Percentiles rank a stretch among this genome's conserved stretches.
Evolutionary conservation across 2,113 vertebrate genomes (phyloP).

Genomic region (Puffinus mauretanicus): DNA sequence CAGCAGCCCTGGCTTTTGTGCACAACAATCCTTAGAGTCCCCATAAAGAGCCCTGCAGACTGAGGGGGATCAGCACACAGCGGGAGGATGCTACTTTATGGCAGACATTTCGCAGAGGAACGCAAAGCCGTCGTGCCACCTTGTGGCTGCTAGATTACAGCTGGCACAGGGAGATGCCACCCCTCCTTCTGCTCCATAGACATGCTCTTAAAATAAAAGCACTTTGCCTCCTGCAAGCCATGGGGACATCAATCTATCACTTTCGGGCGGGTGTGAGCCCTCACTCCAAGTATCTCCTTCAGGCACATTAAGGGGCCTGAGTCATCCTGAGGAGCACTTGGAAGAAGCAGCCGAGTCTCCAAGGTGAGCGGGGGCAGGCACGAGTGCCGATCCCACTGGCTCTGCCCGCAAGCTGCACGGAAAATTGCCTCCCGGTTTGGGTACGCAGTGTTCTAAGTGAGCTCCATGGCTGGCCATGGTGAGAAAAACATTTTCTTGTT

Average conservation of each 20-base stretch:
- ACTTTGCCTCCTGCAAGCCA: background rate
- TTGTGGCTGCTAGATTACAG: background rate
- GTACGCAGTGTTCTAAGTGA: background rate
- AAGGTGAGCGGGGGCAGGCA: background rate
- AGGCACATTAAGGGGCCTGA: background rate
- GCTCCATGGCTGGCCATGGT: background rate
- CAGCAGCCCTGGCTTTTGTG: background rate
- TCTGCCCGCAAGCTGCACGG: rapidly evolving
- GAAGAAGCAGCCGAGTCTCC: background rate
- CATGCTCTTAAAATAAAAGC: background rate
- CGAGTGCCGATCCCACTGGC: background rate
- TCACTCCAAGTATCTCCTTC: background rate
- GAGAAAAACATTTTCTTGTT: slow-evolving; percentile 64
- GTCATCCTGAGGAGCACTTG: background rate
- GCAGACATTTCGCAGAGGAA: rapidly evolving
- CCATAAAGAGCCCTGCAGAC: background rate
- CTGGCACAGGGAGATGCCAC: background rate
- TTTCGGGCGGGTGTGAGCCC: background rate
- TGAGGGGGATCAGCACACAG: rapidly evolving
- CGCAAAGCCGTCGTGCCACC: background rate
- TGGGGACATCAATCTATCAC: background rate
- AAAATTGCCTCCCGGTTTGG: background rate
- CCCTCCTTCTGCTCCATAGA: background rate
- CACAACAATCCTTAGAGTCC: rapidly evolving
- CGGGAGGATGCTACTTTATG: background rate